phyloP scores from a whole-genome alignment of 2,888 invertebrate species.

The Sinhomidia bicolor region DNA sequence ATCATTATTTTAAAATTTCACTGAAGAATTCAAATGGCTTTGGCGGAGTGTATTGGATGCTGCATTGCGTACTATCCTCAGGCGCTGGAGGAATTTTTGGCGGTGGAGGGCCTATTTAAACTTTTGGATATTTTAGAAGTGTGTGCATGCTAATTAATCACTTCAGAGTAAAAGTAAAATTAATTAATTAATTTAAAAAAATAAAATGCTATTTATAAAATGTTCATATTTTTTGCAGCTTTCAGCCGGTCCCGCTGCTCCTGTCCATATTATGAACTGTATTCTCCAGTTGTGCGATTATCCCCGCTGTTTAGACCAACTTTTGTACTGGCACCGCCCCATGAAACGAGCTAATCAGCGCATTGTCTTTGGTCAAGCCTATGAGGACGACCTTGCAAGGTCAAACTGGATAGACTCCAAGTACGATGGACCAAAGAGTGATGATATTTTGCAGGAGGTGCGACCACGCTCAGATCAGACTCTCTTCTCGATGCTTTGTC shows the following conservation, averaged over 20 bases:
- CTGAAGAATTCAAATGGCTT: constrained; percentile 75
- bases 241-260: constrained; percentile 70
- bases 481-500: constrained; percentile 75
- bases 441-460: constrained; percentile 70
- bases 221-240: constrained; percentile 58
- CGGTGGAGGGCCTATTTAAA: constrained; percentile 76
- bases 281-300: constrained; percentile 77
- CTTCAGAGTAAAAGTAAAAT: not conserved
- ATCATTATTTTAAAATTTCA: too few relatives aligned
- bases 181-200: not conserved
- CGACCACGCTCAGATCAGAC: constrained; percentile 58
- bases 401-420: not conserved
- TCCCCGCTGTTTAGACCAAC: constrained; percentile 76
- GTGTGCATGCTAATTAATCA: not conserved
- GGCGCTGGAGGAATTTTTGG: constrained; percentile 74
- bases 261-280: constrained; percentile 72
- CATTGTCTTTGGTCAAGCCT: constrained; percentile 59
- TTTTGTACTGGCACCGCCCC: constrained; percentile 75
- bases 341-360: constrained; percentile 44
- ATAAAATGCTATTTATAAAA: too few relatives aligned
- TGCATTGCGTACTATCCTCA: constrained; percentile 74
- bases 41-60: constrained; percentile 75
- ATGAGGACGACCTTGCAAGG: constrained; percentile 43
- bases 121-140: constrained; percentile 78
- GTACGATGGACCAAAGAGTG: constrained; percentile 25